Percentiles rank a stretch among this genome's conserved stretches.
Evolutionary conservation across 2,797 vertebrate species (phyloP).

Genomic region (Phyllotis vaccarum): DNA sequence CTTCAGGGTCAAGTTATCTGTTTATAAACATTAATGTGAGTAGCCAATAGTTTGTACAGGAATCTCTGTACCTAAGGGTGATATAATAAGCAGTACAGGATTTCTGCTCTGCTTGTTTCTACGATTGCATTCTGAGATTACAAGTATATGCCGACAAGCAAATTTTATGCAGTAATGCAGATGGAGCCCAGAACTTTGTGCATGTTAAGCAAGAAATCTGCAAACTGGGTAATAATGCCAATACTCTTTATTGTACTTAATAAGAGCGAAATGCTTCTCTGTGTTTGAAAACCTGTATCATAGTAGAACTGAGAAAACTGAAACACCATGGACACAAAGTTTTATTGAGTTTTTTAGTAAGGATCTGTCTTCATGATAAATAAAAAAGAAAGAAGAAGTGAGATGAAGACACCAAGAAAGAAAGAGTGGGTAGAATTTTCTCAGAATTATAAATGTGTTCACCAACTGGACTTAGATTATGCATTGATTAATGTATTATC

Average conservation of each 20-base stretch:
- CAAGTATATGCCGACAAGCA: neutral
- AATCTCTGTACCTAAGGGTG: neutral
- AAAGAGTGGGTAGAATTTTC: neutral
- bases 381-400: neutral
- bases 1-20: neutral
- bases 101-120: neutral
- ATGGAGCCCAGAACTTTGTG: neutral
- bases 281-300: neutral
- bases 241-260: neutral
- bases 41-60: neutral
- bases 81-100: neutral
- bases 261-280: neutral
- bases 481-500: neutral
- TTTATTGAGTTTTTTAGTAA: neutral
- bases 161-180: neutral
- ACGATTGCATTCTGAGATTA: neutral
- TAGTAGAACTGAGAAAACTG: neutral
- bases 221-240: neutral
- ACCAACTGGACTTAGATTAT: neutral
- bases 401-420: neutral
- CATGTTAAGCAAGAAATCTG: neutral
- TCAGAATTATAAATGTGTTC: neutral
- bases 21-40: neutral
- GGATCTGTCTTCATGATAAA: neutral
- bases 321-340: neutral